Evolutionary conservation across 30 jellyfish, hydroid and myxozoan genomes (phyloP).

Genomic region (Phacellophora camtschatica): DNA sequence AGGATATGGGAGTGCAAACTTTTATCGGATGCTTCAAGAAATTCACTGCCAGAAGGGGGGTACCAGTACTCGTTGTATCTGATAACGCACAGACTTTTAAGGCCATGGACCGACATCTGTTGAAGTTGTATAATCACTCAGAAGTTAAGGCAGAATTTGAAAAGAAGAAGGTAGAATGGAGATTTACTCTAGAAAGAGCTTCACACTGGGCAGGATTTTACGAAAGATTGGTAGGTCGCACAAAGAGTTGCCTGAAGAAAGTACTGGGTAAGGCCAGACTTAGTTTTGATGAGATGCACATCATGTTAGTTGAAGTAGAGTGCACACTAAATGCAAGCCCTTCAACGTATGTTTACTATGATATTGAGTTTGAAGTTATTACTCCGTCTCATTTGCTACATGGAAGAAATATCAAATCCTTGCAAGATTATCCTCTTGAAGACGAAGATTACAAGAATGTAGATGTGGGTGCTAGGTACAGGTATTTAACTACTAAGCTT

Average conservation of each 20-base stretch:
- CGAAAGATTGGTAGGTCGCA: conserved; percentile 11
- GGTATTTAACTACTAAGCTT: conserved; percentile 4
- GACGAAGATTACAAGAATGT: not conserved
- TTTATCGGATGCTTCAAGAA: conserved; percentile 9
- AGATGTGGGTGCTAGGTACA: not conserved
- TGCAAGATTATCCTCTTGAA: not conserved
- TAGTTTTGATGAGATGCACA: not conserved
- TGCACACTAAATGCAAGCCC: conserved; percentile 12
- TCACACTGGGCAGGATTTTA: not conserved
- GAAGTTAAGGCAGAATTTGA: not conserved
- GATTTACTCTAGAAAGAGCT: conserved; percentile 3
- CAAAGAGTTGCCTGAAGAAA: not conserved
- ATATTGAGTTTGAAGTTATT: not conserved
- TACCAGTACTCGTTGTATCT: conserved; percentile 22
- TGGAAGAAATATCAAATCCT: not conserved
- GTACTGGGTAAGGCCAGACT: conserved; percentile 6
- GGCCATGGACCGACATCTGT: not conserved
- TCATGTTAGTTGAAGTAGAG: not conserved
- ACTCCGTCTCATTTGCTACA: not conserved
- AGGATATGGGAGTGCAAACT: not conserved
- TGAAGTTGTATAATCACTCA: not conserved
- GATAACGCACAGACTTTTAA: conserved; percentile 61
- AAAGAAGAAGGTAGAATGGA: not conserved
- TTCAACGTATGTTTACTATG: not conserved
- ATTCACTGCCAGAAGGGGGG: conserved; percentile 35